Evolutionary conservation across 2,888 invertebrate genomes (phyloP).

Genomic region (Archips xylosteana): DNA sequence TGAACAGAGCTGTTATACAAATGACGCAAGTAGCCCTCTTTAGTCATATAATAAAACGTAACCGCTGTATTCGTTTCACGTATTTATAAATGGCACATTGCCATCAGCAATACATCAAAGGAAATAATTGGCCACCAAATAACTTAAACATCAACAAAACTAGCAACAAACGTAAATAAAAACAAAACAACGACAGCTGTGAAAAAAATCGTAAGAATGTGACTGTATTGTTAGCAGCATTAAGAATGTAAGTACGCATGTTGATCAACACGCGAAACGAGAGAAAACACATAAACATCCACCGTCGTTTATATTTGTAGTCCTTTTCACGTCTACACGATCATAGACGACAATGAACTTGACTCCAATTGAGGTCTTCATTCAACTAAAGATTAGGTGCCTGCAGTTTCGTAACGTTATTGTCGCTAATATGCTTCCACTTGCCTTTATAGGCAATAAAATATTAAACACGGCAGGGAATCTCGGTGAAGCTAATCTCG

Average conservation of each 20-base stretch:
- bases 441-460: constrained; percentile 28
- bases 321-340: constrained; percentile 22
- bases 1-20: constrained; percentile 3
- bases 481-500: constrained; percentile 49
- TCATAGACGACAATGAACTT: constrained; percentile 49
- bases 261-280: constrained; percentile 47
- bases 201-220: background rate
- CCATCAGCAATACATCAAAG: background rate
- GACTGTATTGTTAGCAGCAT: constrained; percentile 29
- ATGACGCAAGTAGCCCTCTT: constrained; percentile 9
- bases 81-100: constrained; percentile 4
- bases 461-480: constrained; percentile 37
- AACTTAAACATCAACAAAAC: constrained; percentile 20
- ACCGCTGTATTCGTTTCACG: background rate
- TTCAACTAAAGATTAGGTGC: constrained; percentile 29
- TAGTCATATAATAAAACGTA: constrained; percentile 12
- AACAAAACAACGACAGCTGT: background rate
- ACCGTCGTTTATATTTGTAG: constrained; percentile 16
- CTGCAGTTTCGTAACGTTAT: constrained; percentile 15
- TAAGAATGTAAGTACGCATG: constrained; percentile 33
- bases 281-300: constrained; percentile 44
- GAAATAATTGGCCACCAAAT: constrained; percentile 16
- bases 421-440: constrained; percentile 18
- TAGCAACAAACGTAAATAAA: background rate
- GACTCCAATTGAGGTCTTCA: constrained; percentile 41